Evolutionary conservation across 2,888 invertebrate species (phyloP), one percentile per base, ranked within the genome.

Genomic region (Acanthosepion pharaonis): DNA sequence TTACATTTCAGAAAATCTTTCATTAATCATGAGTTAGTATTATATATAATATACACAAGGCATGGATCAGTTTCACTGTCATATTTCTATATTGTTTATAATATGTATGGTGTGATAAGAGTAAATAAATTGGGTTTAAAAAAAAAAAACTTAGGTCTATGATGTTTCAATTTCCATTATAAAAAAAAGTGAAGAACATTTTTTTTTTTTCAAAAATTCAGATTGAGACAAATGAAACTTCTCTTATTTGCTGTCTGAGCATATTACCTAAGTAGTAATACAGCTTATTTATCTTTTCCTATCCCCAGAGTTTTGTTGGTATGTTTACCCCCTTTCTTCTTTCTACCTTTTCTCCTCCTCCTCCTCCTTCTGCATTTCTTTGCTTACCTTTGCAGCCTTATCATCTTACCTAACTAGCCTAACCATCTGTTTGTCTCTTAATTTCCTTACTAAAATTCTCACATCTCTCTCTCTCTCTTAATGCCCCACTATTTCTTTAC

Each of bases 291-390:
- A n/a, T n/a, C 15, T 33, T 78, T 25, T 64, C 28, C n/a, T 33
- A n/a, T 78, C 78, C 78, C 78, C 78, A 15, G 78, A 78, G 78
- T 78, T 78, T 78, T 78, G n/a, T 78, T 78, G 78, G 78, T 92
- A 48, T 92, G 48, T 51, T 92, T 6, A 25, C 48, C 9, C 78
- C n/a, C 78, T 1, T n/a, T n/a, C n/a, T 28, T 42, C 91, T 48
- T 95, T 95, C 95, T 95, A 94, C 9, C 91, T 53, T 59, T 53
- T n/a, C 91, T 28, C 53, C 91, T 64, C 53, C 53, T 93, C 55
- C 33, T 25, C 64, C 42, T 92, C 42, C 51, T 33, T 48, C 92
- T 94, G 28, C 55, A 51, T 91, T 33, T 48, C 49, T 53, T 64
- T 53, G 8, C 93, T 78, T 42, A 91, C n/a, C 53, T 55, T 94